Conservation (phyloP, 2,113 vertebrate genomes). For the Excalfactoria chinensis region DNA sequence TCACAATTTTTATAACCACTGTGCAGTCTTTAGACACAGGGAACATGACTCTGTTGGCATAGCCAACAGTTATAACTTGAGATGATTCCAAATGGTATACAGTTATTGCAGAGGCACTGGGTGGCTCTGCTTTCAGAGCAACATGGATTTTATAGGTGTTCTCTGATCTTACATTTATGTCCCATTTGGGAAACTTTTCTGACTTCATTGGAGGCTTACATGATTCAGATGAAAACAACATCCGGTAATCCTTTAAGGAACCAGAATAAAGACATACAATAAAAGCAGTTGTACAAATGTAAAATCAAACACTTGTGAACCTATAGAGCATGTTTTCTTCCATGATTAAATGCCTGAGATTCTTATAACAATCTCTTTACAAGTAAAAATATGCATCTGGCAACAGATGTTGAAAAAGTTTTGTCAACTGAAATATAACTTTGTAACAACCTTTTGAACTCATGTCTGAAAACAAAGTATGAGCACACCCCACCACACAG, state of each 20-base stretch:
- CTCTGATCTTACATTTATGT: neutral
- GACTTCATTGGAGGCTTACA: neutral
- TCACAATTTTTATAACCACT: neutral
- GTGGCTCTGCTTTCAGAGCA: neutral
- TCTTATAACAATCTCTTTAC: neutral
- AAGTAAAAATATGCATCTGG: neutral
- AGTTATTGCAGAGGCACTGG: neutral
- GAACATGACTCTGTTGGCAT: accelerated
- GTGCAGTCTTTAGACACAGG: neutral
- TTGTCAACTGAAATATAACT: neutral
- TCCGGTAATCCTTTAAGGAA: neutral
- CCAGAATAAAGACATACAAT: neutral
- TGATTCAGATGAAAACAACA: neutral
- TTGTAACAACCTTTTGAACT: neutral
- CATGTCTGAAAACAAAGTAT: neutral
- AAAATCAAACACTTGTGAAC: neutral
- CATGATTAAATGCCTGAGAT: neutral
- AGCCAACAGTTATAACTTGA: neutral
- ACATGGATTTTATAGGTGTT: neutral
- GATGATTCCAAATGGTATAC: neutral
- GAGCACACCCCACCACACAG: neutral
- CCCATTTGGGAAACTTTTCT: neutral
- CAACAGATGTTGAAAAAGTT: neutral
- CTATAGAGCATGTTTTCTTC: neutral
- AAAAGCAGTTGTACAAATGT: neutral